A percentile compares a stretch with the other conserved stretches of the same genome.
These are phyloP conservation scores for Synanthedon vespiformis DNA, from an alignment of 2,888 invertebrate species.

Conservation along the genomic window DNA sequence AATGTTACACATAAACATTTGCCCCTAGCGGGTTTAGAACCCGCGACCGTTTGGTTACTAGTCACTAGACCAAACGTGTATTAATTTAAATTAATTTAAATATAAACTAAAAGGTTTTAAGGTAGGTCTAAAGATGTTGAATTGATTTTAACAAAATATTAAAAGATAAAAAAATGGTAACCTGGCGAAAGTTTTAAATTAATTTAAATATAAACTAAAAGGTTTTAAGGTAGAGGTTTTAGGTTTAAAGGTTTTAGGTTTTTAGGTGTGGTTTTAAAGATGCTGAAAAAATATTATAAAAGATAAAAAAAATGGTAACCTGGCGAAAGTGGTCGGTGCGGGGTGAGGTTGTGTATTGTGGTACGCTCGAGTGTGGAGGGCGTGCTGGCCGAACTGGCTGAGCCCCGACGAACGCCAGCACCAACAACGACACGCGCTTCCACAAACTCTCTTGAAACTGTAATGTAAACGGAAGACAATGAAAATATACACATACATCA, in stretches of 20 bases:
- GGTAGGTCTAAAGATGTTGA: not conserved
- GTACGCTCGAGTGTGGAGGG: constrained; percentile 71
- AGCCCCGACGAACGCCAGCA: constrained; percentile 60
- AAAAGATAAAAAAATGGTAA: constrained; percentile 1
- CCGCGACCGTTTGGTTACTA: too few relatives aligned
- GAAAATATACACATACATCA: too few relatives aligned
- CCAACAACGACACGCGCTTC: constrained; percentile 49
- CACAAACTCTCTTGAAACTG: constrained; percentile 63
- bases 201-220: not conserved
- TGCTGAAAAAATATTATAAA: not conserved
- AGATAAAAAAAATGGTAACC: constrained; percentile 10
- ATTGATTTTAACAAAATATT: not conserved
- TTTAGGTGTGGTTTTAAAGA: too few relatives aligned
- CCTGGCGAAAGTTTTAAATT: constrained; percentile 21
- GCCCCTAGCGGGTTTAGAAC: too few relatives aligned
- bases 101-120: not conserved
- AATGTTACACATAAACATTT: too few relatives aligned
- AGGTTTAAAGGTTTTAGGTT: too few relatives aligned
- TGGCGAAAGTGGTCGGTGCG: constrained; percentile 34
- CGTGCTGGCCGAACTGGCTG: constrained; percentile 72
- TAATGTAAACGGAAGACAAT: not conserved
- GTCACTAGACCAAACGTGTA: too few relatives aligned
- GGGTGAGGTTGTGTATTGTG: constrained; percentile 61
- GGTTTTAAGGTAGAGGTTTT: not conserved
- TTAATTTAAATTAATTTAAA: not conserved